These are phyloP conservation scores for Podiceps cristatus DNA, from an alignment of 2,113 vertebrate genomes.

Conservation along the genomic window DNA sequence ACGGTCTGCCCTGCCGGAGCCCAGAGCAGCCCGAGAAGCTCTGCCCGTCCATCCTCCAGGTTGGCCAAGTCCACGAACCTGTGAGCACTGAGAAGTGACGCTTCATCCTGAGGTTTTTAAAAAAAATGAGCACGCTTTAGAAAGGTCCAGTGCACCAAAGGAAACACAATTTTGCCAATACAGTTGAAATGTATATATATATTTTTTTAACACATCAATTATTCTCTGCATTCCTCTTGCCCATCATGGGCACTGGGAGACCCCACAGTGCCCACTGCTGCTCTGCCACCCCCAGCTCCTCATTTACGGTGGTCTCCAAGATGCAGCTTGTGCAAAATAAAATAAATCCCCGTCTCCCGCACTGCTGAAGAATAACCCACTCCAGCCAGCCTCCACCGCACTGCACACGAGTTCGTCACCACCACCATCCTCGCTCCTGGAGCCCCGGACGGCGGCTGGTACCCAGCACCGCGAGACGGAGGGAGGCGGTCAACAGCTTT, in stretches of 20 bases:
- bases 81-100: not conserved
- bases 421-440: rapidly evolving
- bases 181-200: not conserved
- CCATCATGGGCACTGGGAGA: not conserved
- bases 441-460: not conserved
- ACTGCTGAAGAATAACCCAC: rapidly evolving
- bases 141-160: not conserved
- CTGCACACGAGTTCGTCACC: not conserved
- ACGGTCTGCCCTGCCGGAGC: rapidly evolving
- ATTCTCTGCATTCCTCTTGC: not conserved
- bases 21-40: rapidly evolving
- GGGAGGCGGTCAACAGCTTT: not conserved
- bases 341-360: not conserved
- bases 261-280: not conserved
- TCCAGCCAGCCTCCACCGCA: not conserved
- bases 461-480: not conserved
- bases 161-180: not conserved
- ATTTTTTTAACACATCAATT: not conserved
- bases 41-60: rapidly evolving
- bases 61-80: not conserved
- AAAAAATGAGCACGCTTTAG: not conserved
- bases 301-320: not conserved
- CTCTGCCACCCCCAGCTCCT: not conserved
- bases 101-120: not conserved
- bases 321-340: not conserved